phyloP scores from a whole-genome alignment of 1,140 invertebrate genomes.

The Drosophila tristis region DNA sequence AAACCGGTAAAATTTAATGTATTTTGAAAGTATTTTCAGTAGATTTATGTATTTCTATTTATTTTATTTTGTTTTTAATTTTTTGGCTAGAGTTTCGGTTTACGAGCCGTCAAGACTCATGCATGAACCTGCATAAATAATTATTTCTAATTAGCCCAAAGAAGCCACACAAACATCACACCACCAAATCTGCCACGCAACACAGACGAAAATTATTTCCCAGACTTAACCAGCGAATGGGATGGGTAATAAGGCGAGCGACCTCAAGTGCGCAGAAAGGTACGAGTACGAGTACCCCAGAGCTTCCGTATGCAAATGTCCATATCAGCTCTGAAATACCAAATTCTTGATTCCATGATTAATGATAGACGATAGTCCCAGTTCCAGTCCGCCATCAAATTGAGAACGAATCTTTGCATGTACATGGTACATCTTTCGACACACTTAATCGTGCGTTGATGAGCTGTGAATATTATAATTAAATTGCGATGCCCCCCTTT shows the following conservation, averaged over 20 bases:
- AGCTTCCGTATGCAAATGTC: slow-evolving; percentile 79
- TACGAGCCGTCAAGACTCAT: slow-evolving; percentile 46
- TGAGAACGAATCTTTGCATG: slow-evolving; percentile 64
- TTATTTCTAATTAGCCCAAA: slow-evolving; percentile 36
- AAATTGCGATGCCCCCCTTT: slow-evolving; percentile 45
- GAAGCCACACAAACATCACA: slow-evolving; percentile 4
- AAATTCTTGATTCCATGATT: slow-evolving; percentile 50
- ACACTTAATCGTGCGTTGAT: slow-evolving; percentile 68
- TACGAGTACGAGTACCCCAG: slow-evolving; percentile 12
- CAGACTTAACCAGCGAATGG: neutral
- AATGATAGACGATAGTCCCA: slow-evolving; percentile 51
- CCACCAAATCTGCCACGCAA: slow-evolving; percentile 42
- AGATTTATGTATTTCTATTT: slow-evolving; percentile 64
- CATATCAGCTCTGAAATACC: too few species aligned
- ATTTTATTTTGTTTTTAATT: slow-evolving; percentile 14
- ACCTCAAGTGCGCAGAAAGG: slow-evolving; percentile 25
- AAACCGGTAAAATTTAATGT: slow-evolving; percentile 71
- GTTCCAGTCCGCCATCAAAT: slow-evolving; percentile 32
- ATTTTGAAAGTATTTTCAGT: slow-evolving; percentile 70
- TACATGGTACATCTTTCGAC: slow-evolving; percentile 44
- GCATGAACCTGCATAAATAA: slow-evolving; percentile 57
- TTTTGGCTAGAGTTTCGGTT: slow-evolving; percentile 30
- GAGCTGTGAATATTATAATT: slow-evolving; percentile 78
- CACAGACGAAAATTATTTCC: slow-evolving; percentile 22
- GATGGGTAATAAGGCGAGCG: slow-evolving; percentile 15